Evolutionary conservation across 2,888 invertebrate species (phyloP), one percentile per base, ranked within the genome.

Genomic region (Melieria picta): DNA sequence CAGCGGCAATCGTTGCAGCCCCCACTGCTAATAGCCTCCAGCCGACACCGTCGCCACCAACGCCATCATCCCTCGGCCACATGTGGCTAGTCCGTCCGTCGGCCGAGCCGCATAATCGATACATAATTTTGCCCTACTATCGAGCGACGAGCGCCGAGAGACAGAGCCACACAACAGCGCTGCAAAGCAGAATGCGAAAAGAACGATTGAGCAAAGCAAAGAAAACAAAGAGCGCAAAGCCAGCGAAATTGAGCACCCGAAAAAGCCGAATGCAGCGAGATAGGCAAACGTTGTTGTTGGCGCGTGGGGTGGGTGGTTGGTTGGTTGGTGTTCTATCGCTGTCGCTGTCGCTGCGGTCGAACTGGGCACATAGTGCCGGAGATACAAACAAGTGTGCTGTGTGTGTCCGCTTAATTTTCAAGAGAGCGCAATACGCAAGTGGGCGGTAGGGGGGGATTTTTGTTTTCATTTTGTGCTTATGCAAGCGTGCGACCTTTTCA

Each of bases 91-190:
- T 67, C 13, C 45, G 46, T 61, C 60, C 45, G 67, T 60, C 43
- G 60, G 60, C n/a, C 10, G 45, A 46, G 42, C 55, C 76, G 72
- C 80, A 79, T 81, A 81, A 81, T 83, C 82, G 78, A 83, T 82
- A 82, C 81, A 82, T 75, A 82, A 80, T 79, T 82, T 82, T 82
- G 82, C 78, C 83, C 82, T 81, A 83, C 78, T 78, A 83, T 80
- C 80, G 79, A 79, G 71, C 69, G 69, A 63, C 63, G 48, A 65
- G 42, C 42, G 10, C 52, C 30, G 30, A 30, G 30, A 30, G 30
- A 30, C 30, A 30, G 30, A 30, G 30, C 30, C 30, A 30, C 30
- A 30, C 30, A 30, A 30, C 30, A 30, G 30, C 30, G 30, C 30
- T 30, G 30, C 30, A 30, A 30, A 30, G 30, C 30, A 30, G 30